Percentiles rank a stretch among this genome's conserved stretches.
Conservation (phyloP, 2,888 invertebrate genomes). For the Ochropacha duplaris region DNA sequence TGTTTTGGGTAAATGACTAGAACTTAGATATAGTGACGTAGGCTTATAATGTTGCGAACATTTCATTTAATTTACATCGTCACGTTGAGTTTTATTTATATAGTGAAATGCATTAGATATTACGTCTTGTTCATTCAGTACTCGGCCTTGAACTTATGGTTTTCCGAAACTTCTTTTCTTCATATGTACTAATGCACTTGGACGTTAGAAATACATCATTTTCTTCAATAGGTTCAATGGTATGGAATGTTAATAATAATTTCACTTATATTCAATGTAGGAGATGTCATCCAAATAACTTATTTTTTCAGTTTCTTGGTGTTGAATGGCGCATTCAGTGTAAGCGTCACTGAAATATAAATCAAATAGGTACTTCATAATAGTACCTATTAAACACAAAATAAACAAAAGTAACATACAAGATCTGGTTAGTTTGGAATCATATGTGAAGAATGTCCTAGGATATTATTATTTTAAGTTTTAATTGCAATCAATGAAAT, state of each 20-base stretch:
- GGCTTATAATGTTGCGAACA: conserved; percentile 52
- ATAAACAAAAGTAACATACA: neutral
- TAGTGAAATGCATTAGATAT: conserved; percentile 77
- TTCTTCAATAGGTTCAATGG: conserved; percentile 59
- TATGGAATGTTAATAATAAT: conserved; percentile 33
- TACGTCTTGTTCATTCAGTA: conserved; percentile 77
- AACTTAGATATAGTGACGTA: conserved; percentile 63
- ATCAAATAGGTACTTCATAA: neutral
- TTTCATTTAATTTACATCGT: conserved; percentile 43
- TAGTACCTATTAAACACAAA: neutral
- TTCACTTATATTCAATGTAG: conserved; percentile 33
- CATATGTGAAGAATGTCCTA: no score
- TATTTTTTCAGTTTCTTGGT: conserved; percentile 76
- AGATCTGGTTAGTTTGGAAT: no score
- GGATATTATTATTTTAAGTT: no score
- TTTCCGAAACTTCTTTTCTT: conserved; percentile 50
- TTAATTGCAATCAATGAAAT: no score
- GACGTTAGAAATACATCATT: conserved; percentile 74
- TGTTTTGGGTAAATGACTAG: conserved; percentile 69
- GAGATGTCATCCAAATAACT: conserved; percentile 62
- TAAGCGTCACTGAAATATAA: conserved; percentile 73
- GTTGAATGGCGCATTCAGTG: conserved; percentile 73
- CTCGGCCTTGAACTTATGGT: conserved; percentile 63
- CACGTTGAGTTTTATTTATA: conserved; percentile 63
- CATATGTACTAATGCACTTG: conserved; percentile 66